Base-by-base conservation (phyloP, 92 coral and sea anemone genomes). In the Bergia sp. region DNA sequence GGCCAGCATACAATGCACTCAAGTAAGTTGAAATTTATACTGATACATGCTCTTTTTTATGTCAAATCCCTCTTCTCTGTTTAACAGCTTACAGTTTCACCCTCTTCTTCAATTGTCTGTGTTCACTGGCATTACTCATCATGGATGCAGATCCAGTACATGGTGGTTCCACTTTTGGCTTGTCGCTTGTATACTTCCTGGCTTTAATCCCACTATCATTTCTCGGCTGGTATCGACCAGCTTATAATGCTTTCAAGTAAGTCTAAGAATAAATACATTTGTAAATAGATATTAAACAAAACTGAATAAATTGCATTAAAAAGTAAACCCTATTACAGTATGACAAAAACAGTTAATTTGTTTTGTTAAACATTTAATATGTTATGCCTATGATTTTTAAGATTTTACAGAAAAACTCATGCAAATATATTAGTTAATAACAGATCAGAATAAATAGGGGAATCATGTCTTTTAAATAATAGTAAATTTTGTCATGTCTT, bases 1-100 rank as follows among this genome's bases (percentile, higher is more conserved):
- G 99, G 40, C 98, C 98, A 55, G 94, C 93, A 45, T 97, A 97
- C 89, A 97, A 97, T 88, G 98, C 96, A 38, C 89, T 93, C 93
- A 94, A 96, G 98, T 94, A 94, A 86, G 98, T 93, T 86, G n/a
- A 41, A 41, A 5, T 10, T 47, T 37, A 15, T 12, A 16, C 73
- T 0, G 0, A 21, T 16, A 65, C 40, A 4, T 39, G 2, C 16
- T 65, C 23, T 42, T 7, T 61, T 29, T 29, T 29, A 38, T 37
- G n/a, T 80, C 3, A 44, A 39, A 47, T 50, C 37, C 40, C 23
- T 73, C 9, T 87, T 58, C 77, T 37, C 57, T 16, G 75, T 29
- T 55, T 40, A 20, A 86, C 80, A 75, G 77, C 58, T 76, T 86
- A 65, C 65, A 47, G 87, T 37, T 84, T 84, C 87, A 84, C 43